Evolutionary conservation across 2,113 vertebrate genomes (phyloP).

Genomic region (Strigops habroptila): DNA sequence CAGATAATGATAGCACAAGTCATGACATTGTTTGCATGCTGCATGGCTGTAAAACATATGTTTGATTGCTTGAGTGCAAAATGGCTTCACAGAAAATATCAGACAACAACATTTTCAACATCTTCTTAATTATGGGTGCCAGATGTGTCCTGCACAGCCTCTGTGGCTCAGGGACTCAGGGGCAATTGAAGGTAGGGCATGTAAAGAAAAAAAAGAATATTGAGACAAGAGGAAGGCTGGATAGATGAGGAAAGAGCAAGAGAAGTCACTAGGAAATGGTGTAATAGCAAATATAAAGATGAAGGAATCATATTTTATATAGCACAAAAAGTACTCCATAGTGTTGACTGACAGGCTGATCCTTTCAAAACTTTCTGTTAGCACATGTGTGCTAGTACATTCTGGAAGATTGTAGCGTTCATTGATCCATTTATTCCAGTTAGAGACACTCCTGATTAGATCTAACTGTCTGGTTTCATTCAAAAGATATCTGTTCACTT

Average conservation of each 20-base stretch:
- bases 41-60: background rate
- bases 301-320: background rate
- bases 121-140: background rate
- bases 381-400: background rate
- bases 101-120: background rate
- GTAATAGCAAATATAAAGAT: background rate
- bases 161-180: background rate
- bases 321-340: background rate
- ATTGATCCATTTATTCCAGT: background rate
- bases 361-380: background rate
- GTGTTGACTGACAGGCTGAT: background rate
- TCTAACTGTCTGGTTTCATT: background rate
- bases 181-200: background rate
- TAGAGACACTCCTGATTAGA: background rate
- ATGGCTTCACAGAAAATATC: background rate
- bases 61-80: background rate
- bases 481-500: background rate
- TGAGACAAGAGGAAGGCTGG: background rate
- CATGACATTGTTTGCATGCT: background rate
- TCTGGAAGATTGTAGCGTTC: background rate
- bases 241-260: background rate
- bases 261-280: background rate
- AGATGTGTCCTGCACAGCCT: background rate
- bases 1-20: background rate
- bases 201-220: background rate